Evolutionary conservation across 2,113 vertebrate genomes (phyloP).

Genomic region (Toxostoma redivivum): DNA sequence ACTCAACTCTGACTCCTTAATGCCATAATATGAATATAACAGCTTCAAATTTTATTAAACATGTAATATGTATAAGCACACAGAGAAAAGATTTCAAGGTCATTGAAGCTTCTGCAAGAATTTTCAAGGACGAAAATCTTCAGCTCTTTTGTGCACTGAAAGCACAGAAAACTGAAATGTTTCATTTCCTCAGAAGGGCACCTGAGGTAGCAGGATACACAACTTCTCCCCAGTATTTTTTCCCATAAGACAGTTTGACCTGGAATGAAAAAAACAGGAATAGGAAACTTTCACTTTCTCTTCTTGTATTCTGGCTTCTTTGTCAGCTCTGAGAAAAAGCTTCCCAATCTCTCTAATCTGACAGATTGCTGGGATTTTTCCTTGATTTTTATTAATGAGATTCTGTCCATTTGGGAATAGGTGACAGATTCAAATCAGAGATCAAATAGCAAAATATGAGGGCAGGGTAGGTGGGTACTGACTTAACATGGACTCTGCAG

Average conservation of each 20-base stretch:
- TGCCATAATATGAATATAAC: neutral
- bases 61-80: neutral
- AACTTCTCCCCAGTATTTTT: neutral
- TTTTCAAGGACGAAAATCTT: neutral
- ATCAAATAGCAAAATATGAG: neutral
- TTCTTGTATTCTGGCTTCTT: neutral
- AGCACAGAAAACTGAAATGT: neutral
- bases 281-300: neutral
- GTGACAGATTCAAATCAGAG: neutral
- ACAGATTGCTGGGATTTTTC: neutral
- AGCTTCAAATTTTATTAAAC: neutral
- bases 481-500: neutral
- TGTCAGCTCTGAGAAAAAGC: neutral
- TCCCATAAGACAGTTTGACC: neutral
- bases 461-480: neutral
- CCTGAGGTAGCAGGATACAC: neutral
- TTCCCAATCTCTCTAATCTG: neutral
- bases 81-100: neutral
- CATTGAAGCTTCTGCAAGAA: neutral
- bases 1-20: neutral
- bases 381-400: neutral
- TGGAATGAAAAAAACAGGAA: neutral
- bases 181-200: neutral
- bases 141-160: neutral
- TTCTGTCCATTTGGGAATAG: neutral